Base-by-base conservation (phyloP, 2,797 vertebrate species). In the Lindbergichthys nudifrons region DNA sequence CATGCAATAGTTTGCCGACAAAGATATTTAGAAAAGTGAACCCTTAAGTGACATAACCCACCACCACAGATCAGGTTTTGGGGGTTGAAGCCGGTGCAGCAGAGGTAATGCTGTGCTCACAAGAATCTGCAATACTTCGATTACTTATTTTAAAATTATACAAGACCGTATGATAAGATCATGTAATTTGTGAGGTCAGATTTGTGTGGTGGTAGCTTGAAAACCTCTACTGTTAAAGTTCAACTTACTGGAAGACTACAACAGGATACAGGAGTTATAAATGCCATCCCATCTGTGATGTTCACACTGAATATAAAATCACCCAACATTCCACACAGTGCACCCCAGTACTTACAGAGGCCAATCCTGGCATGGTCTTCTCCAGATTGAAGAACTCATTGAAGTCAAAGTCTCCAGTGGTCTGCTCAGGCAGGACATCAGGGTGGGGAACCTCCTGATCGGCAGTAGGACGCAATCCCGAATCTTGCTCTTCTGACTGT, bases 311-410 rank as follows among this genome's bases (percentile, higher is more conserved):
- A 36, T 36, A 46, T 36, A 30, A 7, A 39, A 52, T 21, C 58
- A 54, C 75, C 26, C 42, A 52, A 13, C 66, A 63, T 60, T 58
- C 18, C 53, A 46, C 30, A 56, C 7, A 66, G 84, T 90, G 88
- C 62, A 78, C 41, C 77, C 84, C 70, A 77, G 63, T 81, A 93
- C 98, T 99, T 95, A 99, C 98, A 90, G 97, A 99, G 80, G 98
- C 97, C 94, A 99, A 89, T 65, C 96, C 96, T 61, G 98, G 98
- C 93, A 99, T 96, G 5, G 96, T 97, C 91, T 98, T 98, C 89
- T 99, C 98, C 89, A 99, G 93, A 91, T 98, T 99, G 93, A 98
- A 99, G 91, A 99, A 99, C 75, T 99, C 98, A 81, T 99, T 99
- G 93, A 98, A 99, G 92, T 99, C 98, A 93, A 99, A 99, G 61